These are phyloP conservation scores for Palythoa caribaeorum DNA, from an alignment of 92 coral and sea anemone species.

Conservation along the genomic window DNA sequence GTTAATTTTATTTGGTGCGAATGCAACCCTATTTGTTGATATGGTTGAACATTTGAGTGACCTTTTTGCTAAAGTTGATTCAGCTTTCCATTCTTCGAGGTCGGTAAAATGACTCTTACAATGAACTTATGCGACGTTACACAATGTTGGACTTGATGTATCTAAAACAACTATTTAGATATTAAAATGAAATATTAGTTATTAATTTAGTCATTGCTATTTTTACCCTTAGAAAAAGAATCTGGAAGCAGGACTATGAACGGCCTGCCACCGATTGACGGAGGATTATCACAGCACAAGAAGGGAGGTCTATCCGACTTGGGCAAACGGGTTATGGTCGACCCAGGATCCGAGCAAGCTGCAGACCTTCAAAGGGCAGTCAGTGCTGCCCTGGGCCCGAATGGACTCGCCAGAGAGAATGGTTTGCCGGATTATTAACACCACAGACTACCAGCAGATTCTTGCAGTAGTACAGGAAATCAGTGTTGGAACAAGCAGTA, in stretches of 20 bases:
- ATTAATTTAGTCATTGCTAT: too few relatives aligned
- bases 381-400: constrained; percentile 32
- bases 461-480: background rate
- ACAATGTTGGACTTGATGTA: background rate
- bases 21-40: too few relatives aligned
- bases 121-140: too few relatives aligned
- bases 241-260: background rate
- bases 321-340: constrained; percentile 36
- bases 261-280: constrained; percentile 21
- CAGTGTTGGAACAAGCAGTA: background rate
- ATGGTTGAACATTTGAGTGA: too few relatives aligned
- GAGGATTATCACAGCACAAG: constrained; percentile 22
- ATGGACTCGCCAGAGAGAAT: constrained; percentile 16
- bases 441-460: background rate
- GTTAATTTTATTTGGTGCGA: too few relatives aligned
- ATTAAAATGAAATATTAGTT: too few relatives aligned
- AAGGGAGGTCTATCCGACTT: constrained; percentile 18
- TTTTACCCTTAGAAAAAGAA: background rate
- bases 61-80: too few relatives aligned
- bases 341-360: constrained; percentile 29
- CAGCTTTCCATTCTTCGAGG: too few relatives aligned
- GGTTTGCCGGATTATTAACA: constrained; percentile 4
- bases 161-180: background rate
- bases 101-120: too few relatives aligned
- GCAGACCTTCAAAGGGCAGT: constrained; percentile 39